These are phyloP conservation scores for Alviniconcha marisindica DNA, from an alignment of 1,140 invertebrate genomes.

Conservation along the genomic window DNA sequence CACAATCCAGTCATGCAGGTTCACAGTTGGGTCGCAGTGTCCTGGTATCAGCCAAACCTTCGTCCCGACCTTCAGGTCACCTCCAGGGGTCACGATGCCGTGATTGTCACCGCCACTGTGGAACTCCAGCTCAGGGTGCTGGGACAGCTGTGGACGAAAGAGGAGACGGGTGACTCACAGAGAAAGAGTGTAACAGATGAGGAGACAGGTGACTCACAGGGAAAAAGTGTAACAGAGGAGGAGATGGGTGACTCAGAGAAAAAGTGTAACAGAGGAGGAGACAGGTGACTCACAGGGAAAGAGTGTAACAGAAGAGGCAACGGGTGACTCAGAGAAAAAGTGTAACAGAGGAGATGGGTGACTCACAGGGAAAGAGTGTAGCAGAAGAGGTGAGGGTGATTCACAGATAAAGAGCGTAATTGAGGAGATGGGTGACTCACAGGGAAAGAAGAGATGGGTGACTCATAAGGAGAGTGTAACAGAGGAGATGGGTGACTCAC, in stretches of 20 bases:
- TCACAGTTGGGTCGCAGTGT: conserved; percentile 60
- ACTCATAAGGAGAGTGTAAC: neutral
- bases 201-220: neutral
- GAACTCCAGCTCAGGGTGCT: conserved; percentile 37
- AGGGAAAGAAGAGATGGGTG: neutral
- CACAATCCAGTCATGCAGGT: conserved; percentile 58
- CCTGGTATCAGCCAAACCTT: conserved; percentile 53
- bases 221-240: neutral
- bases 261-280: neutral
- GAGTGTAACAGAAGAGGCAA: neutral
- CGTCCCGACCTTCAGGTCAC: conserved; percentile 47
- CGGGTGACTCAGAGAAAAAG: too few relatives aligned
- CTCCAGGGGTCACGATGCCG: conserved; percentile 45
- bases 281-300: neutral
- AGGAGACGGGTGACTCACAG: conserved; percentile 34
- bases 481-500: neutral
- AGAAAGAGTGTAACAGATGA: neutral
- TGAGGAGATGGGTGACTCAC: neutral
- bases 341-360: too few relatives aligned
- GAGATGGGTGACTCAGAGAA: neutral
- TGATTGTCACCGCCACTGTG: conserved; percentile 55
- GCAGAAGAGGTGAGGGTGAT: neutral
- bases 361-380: conserved; percentile 28
- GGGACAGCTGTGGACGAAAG: neutral
- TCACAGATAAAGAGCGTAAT: neutral